Evolutionary conservation across 2,888 invertebrate species (phyloP).

Genomic region (Eutolmus rufibarbis): DNA sequence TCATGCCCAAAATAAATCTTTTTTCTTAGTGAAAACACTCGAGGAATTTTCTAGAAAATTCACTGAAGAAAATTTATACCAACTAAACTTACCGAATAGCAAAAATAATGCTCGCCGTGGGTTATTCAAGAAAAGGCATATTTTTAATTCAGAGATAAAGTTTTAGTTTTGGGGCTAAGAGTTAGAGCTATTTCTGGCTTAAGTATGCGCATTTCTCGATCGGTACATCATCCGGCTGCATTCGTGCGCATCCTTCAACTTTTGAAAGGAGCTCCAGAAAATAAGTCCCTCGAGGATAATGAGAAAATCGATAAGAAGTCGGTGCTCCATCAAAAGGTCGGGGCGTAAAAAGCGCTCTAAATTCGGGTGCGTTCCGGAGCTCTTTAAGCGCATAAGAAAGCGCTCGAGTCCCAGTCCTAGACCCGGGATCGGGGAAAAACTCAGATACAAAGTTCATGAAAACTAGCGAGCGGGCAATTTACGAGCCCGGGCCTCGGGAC

Average conservation of each 20-base stretch:
- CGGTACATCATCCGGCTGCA: not conserved
- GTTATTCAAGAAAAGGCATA: not conserved
- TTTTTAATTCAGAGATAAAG: not conserved
- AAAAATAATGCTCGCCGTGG: not conserved
- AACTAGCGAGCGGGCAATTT: conserved; percentile 28
- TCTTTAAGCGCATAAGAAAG: not conserved
- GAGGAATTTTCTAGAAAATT: too few species aligned
- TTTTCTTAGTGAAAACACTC: too few species aligned
- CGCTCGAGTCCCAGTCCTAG: not conserved
- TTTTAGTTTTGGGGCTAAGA: not conserved
- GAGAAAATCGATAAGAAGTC: conserved; percentile 28
- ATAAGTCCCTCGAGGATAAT: conserved; percentile 18
- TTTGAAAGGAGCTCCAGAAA: not conserved
- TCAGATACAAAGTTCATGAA: conserved; percentile 41
- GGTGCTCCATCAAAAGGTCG: conserved; percentile 13
- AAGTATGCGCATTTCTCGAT: conserved; percentile 11
- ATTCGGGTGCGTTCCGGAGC: not conserved
- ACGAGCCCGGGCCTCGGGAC: not conserved
- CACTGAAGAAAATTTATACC: not conserved
- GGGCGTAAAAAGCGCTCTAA: not conserved
- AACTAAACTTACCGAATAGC: not conserved
- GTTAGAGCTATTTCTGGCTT: not conserved
- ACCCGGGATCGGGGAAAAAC: conserved; percentile 17
- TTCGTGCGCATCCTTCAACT: not conserved
- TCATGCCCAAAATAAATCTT: too few species aligned